Evolutionary conservation across 2,113 vertebrate genomes (phyloP), one percentile per base, ranked within the genome.

Genomic region (Hepsetus odoe): DNA sequence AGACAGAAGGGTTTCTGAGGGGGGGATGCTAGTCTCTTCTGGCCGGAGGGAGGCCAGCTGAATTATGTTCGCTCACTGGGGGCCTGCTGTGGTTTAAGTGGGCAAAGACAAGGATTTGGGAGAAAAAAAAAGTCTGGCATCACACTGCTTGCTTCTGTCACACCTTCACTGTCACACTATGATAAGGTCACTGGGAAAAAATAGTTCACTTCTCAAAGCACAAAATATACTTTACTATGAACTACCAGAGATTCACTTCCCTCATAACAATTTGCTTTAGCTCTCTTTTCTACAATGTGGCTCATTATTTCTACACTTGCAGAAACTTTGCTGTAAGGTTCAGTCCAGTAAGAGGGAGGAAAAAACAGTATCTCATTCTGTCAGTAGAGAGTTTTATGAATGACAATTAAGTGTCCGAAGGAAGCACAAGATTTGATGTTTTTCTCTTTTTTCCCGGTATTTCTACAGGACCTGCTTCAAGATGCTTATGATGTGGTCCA

Each of bases 381-480:
- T 72, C 35, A 14, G 3, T n/a, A 12, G 38, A 33, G 42, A 51
- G 46, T 16, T 16, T 16, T 53, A 11, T 64, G 28, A 53, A 18
- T 51, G 42, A 18, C 53, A 4, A 22, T 67, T 46, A 11, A 1
- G 62, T n/a, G 6, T 14, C 56, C 58, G 24, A 18, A 42, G 40
- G n/a, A 38, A 14, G 22, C 28, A 35, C 71, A 73, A 56, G 38
- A 13, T 66, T 53, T 75, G 22, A 62, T 8, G 20, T 20, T 74
- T 40, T 30, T 40, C 2, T 11, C 38, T 53, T 4, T 56, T 30
- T 28, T 74, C 18, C 13, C 46, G 56, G 69, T 46, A 16, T 71
- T 33, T 28, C 42, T 87, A 82, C 79, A 95, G 95, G 85, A 93
- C 33, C 89, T 94, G 69, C 91, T 94, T 82, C 92, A 95, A 91